Percentiles rank a stretch among this genome's conserved stretches.
phyloP scores from a whole-genome alignment of 2,888 invertebrate genomes.

The Zele albiditarsus region DNA sequence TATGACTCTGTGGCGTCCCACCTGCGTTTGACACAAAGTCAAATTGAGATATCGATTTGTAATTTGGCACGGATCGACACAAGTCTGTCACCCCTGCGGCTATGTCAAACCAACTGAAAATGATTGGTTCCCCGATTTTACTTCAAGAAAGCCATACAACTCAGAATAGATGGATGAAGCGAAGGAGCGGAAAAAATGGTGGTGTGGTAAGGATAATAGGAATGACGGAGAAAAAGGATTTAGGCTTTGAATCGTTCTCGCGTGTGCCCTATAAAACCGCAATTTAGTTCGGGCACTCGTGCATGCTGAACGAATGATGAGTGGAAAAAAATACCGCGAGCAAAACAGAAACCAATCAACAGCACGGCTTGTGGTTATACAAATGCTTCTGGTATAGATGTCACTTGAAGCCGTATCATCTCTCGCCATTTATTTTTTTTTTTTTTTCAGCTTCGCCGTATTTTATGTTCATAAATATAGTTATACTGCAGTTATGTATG shows the following conservation, averaged over 20 bases:
- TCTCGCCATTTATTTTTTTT: not conserved
- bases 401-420: not conserved
- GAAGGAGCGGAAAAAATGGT: not conserved
- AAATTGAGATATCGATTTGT: conserved; percentile 56
- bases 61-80: conserved; percentile 53
- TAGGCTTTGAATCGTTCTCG: conserved; percentile 36
- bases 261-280: conserved; percentile 43
- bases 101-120: conserved; percentile 47
- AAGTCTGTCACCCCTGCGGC: conserved; percentile 23
- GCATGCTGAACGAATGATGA: conserved; percentile 36
- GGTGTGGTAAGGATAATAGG: no score
- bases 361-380: not conserved
- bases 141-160: not conserved
- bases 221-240: not conserved
- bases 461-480: not conserved
- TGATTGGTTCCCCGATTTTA: conserved; percentile 48
- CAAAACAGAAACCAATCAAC: conserved; percentile 29
- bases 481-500: no score
- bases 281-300: conserved; percentile 39
- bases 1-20: conserved; percentile 37
- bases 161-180: not conserved
- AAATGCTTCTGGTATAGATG: not conserved
- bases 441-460: not conserved
- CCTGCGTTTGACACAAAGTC: conserved; percentile 52
- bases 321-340: not conserved